phyloP scores from a whole-genome alignment of 2,113 vertebrate genomes.

The Nymphicus hollandicus region DNA sequence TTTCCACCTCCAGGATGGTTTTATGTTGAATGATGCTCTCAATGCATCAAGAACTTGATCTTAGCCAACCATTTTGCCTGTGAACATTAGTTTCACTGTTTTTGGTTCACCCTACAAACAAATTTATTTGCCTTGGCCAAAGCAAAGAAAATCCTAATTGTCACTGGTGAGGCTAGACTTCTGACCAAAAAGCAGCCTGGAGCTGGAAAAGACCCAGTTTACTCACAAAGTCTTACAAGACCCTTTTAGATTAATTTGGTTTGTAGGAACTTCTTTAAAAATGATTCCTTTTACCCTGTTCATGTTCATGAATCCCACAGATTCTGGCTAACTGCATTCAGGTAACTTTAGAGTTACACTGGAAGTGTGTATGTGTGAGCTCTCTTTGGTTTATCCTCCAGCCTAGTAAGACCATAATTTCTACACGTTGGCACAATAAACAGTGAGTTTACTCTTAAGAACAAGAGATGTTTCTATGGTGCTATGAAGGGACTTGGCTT shows the following conservation, averaged over 20 bases:
- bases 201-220: neutral
- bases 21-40: slow-evolving; percentile 21
- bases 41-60: neutral
- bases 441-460: neutral
- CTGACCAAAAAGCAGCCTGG: neutral
- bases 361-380: neutral
- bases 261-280: neutral
- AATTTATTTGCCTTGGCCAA: slow-evolving; percentile 11
- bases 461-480: neutral
- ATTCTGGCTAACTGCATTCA: neutral
- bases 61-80: neutral
- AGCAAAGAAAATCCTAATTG: neutral
- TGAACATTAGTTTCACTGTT: slow-evolving; percentile 52
- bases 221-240: slow-evolving; percentile 3
- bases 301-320: neutral
- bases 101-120: neutral
- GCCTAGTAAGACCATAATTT: neutral
- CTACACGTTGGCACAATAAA: neutral
- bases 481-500: neutral
- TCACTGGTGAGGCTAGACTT: neutral
- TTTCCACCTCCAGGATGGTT: slow-evolving; percentile 44
- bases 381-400: neutral
- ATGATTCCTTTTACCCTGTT: neutral
- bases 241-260: neutral
- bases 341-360: neutral